phyloP scores from a whole-genome alignment of 2,113 vertebrate genomes.

The pig (Sus scrofa) region T2T-Sscrofa CM000822.6:49578501-49579000 shows the following conservation, averaged over 20 bases:
- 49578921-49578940: not conserved
- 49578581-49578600: not conserved
- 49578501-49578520: constrained; percentile 23
- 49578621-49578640: not conserved
- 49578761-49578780: not conserved
- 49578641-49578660: not conserved
- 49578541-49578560: constrained; percentile 39
- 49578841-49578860: not conserved
- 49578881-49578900: constrained; percentile 3
- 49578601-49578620: constrained; percentile 13
- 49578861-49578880: not conserved
- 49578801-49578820: not conserved
- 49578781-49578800: not conserved
- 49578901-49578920: not conserved
- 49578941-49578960: not conserved
- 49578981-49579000: not conserved
- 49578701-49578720: not conserved
- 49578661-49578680: constrained; percentile 6
- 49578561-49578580: constrained; percentile 9
- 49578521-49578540: not conserved
- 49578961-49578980: not conserved
- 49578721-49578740: accelerated
- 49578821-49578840: not conserved
- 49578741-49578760: not conserved
- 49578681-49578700: constrained; percentile 41